phyloP scores from a whole-genome alignment of 1,140 invertebrate species.

The Drosophila parvula region DNA sequence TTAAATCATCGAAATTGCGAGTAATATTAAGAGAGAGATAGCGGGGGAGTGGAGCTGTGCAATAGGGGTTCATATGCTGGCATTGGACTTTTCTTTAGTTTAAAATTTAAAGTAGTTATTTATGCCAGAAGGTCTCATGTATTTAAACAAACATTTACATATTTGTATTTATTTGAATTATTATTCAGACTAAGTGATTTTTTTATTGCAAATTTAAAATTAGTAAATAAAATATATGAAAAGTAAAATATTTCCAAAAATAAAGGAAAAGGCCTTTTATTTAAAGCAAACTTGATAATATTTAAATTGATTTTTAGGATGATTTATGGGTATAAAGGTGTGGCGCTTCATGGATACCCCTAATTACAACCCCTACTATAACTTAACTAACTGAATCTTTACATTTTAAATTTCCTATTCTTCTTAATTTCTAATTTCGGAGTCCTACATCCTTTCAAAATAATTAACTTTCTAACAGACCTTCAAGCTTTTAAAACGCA shows the following conservation, averaged over 20 bases:
- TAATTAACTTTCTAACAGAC: not conserved
- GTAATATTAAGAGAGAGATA: not conserved
- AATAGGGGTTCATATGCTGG: conserved; percentile 73
- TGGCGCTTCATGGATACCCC: no score
- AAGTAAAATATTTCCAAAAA: not conserved
- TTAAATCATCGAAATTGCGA: not conserved
- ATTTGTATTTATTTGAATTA: conserved; percentile 17
- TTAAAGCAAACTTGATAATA: no score
- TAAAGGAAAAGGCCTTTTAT: not conserved
- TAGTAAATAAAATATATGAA: conserved; percentile 1
- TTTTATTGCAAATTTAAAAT: conserved; percentile 27
- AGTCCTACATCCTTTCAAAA: conserved; percentile 7
- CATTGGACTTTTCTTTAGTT: conserved; percentile 54
- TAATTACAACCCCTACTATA: no score
- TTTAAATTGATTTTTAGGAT: no score
- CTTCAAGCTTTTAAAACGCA: not conserved
- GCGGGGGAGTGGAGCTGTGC: conserved; percentile 23
- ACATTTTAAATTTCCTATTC: not conserved
- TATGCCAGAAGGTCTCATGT: conserved; percentile 11
- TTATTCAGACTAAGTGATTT: conserved; percentile 3
- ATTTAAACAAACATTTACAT: not conserved
- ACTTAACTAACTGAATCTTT: not conserved
- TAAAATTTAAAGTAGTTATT: conserved; percentile 26
- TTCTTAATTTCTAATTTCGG: not conserved
- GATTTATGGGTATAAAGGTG: no score